Conservation (phyloP, 2,113 vertebrate genomes). For the Triplophysa tibetana region DNA sequence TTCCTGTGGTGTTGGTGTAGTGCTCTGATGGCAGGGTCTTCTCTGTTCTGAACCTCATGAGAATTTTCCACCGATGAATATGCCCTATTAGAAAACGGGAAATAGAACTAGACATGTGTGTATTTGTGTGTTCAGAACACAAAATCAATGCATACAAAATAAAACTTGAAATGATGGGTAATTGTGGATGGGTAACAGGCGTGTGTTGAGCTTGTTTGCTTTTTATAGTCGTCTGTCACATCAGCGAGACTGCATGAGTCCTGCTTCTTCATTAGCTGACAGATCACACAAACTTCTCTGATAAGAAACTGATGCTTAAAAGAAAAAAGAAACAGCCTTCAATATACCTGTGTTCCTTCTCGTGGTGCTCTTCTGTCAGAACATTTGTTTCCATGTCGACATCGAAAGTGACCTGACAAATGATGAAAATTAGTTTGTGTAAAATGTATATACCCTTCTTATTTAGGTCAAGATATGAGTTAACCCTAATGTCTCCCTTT, state of each 20-base stretch:
- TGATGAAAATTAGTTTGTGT: background rate
- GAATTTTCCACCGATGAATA: background rate
- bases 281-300: background rate
- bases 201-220: background rate
- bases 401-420: slow-evolving; percentile 5
- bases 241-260: background rate
- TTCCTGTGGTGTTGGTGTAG: slow-evolving; percentile 51
- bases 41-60: background rate
- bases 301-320: too few species aligned
- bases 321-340: background rate
- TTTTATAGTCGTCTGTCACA: too few species aligned
- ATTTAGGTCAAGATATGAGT: too few species aligned
- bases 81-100: slow-evolving; percentile 5
- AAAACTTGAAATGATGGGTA: background rate
- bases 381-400: background rate
- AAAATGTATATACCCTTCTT: background rate
- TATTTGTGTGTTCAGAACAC: background rate
- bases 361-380: background rate
- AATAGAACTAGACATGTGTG: background rate
- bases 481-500: too few species aligned
- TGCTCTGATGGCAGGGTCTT: slow-evolving; percentile 2
- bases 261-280: background rate
- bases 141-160: background rate
- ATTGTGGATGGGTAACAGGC: too few species aligned
- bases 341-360: background rate